Evolutionary conservation across 2,113 vertebrate genomes (phyloP).

Genomic region (Entomyzon cyanotis): DNA sequence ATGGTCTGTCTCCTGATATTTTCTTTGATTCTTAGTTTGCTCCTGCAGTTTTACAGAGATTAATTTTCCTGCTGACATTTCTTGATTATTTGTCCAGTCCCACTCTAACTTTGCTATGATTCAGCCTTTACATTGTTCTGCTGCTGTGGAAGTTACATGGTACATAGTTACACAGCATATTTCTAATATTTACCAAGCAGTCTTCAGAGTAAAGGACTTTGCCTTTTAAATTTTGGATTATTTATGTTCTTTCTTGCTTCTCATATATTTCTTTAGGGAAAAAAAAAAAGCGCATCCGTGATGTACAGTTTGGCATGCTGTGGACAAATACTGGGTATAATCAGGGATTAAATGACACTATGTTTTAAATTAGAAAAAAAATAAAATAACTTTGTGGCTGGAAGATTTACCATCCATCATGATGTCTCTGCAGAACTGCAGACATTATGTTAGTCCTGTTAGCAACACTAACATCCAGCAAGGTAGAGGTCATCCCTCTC

Average conservation of each 20-base stretch:
- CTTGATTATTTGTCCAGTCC: not conserved
- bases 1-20: not conserved
- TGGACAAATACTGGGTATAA: not conserved
- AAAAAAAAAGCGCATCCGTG: not conserved
- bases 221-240: conserved; percentile 30
- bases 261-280: not conserved
- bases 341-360: not conserved
- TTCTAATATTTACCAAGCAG: conserved; percentile 45
- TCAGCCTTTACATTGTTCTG: not conserved
- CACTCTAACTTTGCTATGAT: not conserved
- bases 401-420: not conserved
- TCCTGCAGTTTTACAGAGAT: not conserved
- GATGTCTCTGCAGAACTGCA: not conserved
- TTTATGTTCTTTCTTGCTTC: conserved; percentile 36
- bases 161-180: not conserved
- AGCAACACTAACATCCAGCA: not conserved
- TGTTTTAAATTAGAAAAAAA: not conserved
- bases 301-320: not conserved
- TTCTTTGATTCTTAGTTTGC: not conserved
- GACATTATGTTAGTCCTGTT: not conserved
- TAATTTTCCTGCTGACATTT: not conserved
- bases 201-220: conserved; percentile 43
- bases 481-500: conserved; percentile 27
- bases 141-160: not conserved
- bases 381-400: not conserved